phyloP scores from a whole-genome alignment of 2,797 vertebrate species.

The Phoxinus dragarum region DNA sequence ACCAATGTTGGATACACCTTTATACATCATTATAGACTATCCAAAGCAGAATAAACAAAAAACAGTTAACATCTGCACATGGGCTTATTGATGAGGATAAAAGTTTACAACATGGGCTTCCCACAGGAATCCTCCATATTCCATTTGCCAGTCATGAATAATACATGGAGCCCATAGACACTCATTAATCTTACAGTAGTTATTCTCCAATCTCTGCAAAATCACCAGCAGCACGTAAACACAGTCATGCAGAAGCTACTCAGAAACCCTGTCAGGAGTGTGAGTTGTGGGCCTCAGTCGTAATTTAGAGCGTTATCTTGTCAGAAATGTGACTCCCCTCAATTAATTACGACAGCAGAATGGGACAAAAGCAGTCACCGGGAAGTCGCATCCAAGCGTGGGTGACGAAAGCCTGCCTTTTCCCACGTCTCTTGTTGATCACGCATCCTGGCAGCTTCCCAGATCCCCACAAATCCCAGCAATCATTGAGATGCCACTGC shows the following conservation, averaged over 20 bases:
- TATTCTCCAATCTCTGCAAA: conserved; percentile 44
- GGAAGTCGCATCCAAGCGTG: conserved; percentile 28
- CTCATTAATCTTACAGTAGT: conserved; percentile 60
- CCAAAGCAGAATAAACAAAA: conserved; percentile 34
- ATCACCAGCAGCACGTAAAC: conserved; percentile 23
- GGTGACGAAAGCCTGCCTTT: conserved; percentile 33
- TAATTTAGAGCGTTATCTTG: conserved; percentile 35
- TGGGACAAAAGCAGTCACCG: conserved; percentile 31
- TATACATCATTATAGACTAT: conserved; percentile 15
- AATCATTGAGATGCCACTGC: conserved; percentile 58
- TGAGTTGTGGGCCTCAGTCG: conserved; percentile 34
- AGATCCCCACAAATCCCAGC: conserved; percentile 66
- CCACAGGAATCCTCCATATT: conserved; percentile 48
- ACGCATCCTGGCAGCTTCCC: conserved; percentile 36
- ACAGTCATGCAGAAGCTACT: conserved; percentile 33
- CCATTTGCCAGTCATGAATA: conserved; percentile 57
- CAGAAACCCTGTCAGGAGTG: conserved; percentile 18
- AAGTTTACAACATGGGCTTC: conserved; percentile 45
- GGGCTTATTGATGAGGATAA: conserved; percentile 51
- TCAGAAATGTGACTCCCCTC: conserved; percentile 39
- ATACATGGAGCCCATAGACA: conserved; percentile 51
- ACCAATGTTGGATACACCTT: neutral
- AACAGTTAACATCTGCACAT: conserved; percentile 35
- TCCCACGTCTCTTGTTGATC: conserved; percentile 49
- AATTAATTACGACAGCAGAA: conserved; percentile 48